phyloP scores from a whole-genome alignment of 2,888 invertebrate genomes.

The Omphaloscelis lunosa region DNA sequence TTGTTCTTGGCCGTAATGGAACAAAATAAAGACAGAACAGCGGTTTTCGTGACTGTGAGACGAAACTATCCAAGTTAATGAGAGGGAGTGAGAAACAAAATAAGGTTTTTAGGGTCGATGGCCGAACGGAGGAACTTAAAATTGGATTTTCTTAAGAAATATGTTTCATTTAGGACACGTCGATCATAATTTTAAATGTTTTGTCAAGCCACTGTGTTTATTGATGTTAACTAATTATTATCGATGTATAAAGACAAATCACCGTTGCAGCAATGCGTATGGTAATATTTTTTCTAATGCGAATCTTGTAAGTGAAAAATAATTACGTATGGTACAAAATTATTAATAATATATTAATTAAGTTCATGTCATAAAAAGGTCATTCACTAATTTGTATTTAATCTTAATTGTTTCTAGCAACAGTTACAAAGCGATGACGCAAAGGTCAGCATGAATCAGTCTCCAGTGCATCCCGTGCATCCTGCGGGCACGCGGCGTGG shows the following conservation, averaged over 20 bases:
- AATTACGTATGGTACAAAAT: not conserved
- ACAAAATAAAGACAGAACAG: conserved; percentile 90
- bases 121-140: conserved; percentile 88
- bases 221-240: conserved; percentile 62
- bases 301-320: conserved; percentile 16
- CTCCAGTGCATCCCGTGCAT: conserved; percentile 56
- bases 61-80: conserved; percentile 75
- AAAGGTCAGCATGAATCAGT: conserved; percentile 52
- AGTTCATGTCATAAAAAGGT: not conserved
- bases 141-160: conserved; percentile 87
- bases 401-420: not conserved
- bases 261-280: conserved; percentile 3
- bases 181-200: conserved; percentile 76
- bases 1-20: conserved; percentile 90
- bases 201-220: conserved; percentile 62
- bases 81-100: conserved; percentile 80
- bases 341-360: not conserved
- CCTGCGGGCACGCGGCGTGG: conserved; percentile 62
- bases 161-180: conserved; percentile 83
- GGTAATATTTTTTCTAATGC: conserved; percentile 5
- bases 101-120: conserved; percentile 89
- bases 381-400: not conserved
- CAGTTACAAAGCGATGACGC: conserved; percentile 45
- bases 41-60: conserved; percentile 90
- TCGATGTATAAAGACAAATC: conserved; percentile 28